These are phyloP conservation scores for Iguana delicatissima DNA, from an alignment of 2,797 vertebrate species.

Conservation along the genomic window DNA sequence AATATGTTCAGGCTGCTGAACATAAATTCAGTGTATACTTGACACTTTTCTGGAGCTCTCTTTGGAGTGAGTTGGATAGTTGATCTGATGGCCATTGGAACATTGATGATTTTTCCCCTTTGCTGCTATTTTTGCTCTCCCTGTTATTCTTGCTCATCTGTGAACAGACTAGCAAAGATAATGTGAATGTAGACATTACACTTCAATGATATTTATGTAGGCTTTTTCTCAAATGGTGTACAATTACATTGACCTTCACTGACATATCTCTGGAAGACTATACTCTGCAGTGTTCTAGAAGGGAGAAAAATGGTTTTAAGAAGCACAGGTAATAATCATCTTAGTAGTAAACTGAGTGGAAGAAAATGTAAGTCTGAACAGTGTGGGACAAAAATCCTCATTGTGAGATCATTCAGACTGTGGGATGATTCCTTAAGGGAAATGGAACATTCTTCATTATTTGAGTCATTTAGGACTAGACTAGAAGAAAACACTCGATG, in stretches of 20 bases:
- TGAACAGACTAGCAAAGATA: too few relatives aligned
- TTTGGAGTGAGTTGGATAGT: not conserved
- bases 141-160: not conserved
- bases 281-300: not conserved
- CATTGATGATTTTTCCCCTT: not conserved
- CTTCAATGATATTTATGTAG: not conserved
- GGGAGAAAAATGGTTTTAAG: not conserved
- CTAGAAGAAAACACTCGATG: not conserved
- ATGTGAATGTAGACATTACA: not conserved
- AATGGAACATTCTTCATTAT: not conserved
- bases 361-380: not conserved
- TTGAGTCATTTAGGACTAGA: constrained; percentile 28
- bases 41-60: not conserved
- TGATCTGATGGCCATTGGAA: not conserved
- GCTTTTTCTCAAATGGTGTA: not conserved
- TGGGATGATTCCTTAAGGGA: not conserved
- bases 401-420: constrained; percentile 10
- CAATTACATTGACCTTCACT: not conserved
- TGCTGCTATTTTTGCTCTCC: not conserved
- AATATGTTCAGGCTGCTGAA: not conserved
- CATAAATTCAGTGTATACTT: not conserved
- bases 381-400: not conserved
- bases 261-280: not conserved
- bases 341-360: not conserved
- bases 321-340: not conserved